Evolutionary conservation across 2,113 vertebrate genomes (phyloP), one percentile per base, ranked within the genome.

Genomic region (Ranitomeya variabilis): DNA sequence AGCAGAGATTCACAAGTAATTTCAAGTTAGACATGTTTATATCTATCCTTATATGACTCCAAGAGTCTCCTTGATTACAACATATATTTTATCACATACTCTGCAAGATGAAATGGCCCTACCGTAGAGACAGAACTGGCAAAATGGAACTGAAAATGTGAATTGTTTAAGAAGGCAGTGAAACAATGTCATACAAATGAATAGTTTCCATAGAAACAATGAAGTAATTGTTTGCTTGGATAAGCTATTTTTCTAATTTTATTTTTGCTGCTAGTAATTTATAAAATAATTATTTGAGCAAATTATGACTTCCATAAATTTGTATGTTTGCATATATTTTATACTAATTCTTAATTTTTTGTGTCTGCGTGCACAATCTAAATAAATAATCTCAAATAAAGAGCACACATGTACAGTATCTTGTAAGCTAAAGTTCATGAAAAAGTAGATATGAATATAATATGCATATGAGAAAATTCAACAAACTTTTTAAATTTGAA

Each of bases 1-100:
- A 80, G 45, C 76, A 80, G 59, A 87, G 85, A 67, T 80, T 64
- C 26, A 60, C 84, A 77, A 77, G 71, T 86, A 86, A 86, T 78
- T 78, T 79, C 23, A 51, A 67, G 52, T 60, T 64, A 86, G 55
- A 57, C 77, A 80, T 59, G 57, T 80, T 80, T 87, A 71, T 87
- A 69, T 80, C 86, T 80, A 69, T 87, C 45, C 74, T 71, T 87
- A 67, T 45, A 86, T 87, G 77, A 80, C 62, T 71, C 26, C 80
- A 64, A 87, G 64, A 87, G 77, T 69, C 51, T 79, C n/a, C 52
- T 80, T 87, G 62, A 87, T 80, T 80, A 80, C 52, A 80, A 71
- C 76, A 57, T 69, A 57, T 71, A 87, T 80, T 80, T 80, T 55
- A 87, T 71, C 66, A 57, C 51, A 80, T 66, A 14, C 64, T 52